These are phyloP conservation scores for Tinea semifulvella DNA, from an alignment of 2,888 invertebrate species.

Conservation along the genomic window DNA sequence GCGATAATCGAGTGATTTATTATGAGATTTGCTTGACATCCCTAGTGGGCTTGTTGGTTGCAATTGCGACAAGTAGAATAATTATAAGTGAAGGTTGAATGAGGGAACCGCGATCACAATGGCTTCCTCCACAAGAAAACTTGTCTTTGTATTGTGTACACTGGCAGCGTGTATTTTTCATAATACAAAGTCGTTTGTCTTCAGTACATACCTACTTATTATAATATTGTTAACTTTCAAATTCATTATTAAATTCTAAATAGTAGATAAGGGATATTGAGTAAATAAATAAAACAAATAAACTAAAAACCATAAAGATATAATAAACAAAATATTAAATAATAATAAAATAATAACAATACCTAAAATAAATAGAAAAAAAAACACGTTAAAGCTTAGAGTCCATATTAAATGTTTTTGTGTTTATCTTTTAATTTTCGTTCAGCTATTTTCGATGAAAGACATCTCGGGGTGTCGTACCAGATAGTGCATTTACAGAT, in stretches of 20 bases:
- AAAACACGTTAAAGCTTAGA: conserved; percentile 31
- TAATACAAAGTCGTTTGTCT: not conserved
- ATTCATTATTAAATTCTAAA: not conserved
- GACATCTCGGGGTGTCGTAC: conserved; percentile 92
- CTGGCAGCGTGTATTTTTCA: not conserved
- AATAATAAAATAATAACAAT: conserved; percentile 14
- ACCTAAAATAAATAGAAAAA: conserved; percentile 20
- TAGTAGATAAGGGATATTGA: not conserved
- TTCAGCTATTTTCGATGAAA: conserved; percentile 33
- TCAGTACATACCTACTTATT: not conserved
- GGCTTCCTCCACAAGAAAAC: conserved; percentile 25
- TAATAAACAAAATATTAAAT: conserved; percentile 17
- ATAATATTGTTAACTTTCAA: not conserved
- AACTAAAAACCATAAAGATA: conserved; percentile 16
- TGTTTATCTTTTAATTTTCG: not conserved
- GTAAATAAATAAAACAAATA: conserved; percentile 16
- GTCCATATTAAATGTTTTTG: conserved; percentile 3
- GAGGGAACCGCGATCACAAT: conserved; percentile 39
- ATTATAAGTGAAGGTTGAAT: conserved; percentile 41
- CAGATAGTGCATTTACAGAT: conserved; percentile 99
- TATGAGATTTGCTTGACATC: no score
- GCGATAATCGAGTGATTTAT: conserved; percentile 5
- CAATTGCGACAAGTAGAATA: conserved; percentile 26
- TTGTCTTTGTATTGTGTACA: conserved; percentile 20
- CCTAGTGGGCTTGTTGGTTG: conserved; percentile 15